phyloP scores from a whole-genome alignment of 2,797 vertebrate genomes.

The Dendrocincla tyrannina region DNA sequence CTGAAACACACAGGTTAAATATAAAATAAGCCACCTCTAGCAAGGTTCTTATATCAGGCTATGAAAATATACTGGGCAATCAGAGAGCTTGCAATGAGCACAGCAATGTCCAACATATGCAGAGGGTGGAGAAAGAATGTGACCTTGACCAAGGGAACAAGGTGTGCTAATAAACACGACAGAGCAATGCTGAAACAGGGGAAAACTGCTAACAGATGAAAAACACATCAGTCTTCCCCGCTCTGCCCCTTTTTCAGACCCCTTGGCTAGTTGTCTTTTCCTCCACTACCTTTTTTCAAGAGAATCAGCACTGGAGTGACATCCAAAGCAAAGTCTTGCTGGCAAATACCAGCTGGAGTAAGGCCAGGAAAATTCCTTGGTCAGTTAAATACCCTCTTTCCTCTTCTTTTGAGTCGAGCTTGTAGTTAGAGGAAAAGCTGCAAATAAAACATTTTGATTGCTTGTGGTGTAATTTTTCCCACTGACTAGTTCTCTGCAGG shows the following conservation, averaged over 20 bases:
- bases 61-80: not conserved
- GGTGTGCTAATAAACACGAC: constrained; percentile 39
- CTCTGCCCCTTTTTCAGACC: not conserved
- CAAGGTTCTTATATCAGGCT: not conserved
- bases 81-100: not conserved
- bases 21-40: not conserved
- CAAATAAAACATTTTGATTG: not conserved
- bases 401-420: not conserved
- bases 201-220: not conserved
- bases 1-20: not conserved
- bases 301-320: not conserved
- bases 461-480: not conserved
- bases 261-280: not conserved
- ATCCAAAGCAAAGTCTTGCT: constrained; percentile 33
- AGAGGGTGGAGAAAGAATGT: constrained; percentile 36
- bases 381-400: not conserved
- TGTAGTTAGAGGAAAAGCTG: not conserved
- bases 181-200: not conserved
- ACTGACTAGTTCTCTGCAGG: not conserved
- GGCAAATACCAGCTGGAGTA: constrained; percentile 6
- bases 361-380: not conserved
- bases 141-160: constrained; percentile 50
- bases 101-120: not conserved
- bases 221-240: not conserved
- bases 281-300: not conserved